A percentile compares a stretch with the other conserved stretches of the same genome.
Evolutionary conservation across 2,888 invertebrate species (phyloP).

Genomic region (Brachyopa scutellaris): DNA sequence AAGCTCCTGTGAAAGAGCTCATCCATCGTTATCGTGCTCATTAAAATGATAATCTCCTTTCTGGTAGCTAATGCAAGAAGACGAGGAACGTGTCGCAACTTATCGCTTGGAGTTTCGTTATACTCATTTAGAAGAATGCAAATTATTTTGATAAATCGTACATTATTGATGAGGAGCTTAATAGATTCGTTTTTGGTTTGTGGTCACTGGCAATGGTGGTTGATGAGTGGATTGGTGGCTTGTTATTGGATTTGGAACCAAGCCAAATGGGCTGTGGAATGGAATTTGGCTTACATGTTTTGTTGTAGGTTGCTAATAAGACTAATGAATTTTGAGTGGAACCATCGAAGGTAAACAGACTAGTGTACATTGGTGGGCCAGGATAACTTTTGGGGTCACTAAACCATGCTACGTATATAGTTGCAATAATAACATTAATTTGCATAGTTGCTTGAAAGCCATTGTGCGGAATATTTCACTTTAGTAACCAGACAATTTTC

Average conservation of each 20-base stretch:
- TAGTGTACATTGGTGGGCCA: no score
- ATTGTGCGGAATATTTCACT: no score
- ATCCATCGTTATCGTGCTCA: constrained; percentile 19
- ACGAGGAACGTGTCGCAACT: neutral
- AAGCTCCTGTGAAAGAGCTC: constrained; percentile 14
- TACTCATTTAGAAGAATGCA: neutral
- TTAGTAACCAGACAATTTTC: no score
- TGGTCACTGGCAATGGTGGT: constrained; percentile 8
- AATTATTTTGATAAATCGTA: constrained; percentile 12
- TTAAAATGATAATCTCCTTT: constrained; percentile 14
- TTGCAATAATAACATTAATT: no score
- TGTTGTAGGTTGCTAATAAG: neutral
- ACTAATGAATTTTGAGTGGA: no score
- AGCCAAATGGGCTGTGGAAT: neutral
- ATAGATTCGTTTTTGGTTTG: constrained; percentile 1
- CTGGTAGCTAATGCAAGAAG: constrained; percentile 5
- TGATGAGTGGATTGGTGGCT: neutral
- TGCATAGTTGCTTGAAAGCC: no score
- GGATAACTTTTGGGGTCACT: no score
- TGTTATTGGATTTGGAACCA: neutral
- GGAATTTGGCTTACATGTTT: neutral
- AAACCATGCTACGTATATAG: no score
- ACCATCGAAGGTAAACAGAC: no score
- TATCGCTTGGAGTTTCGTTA: constrained; percentile 1
- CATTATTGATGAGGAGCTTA: constrained; percentile 5